These are phyloP conservation scores for Anolis apletophallus DNA, from an alignment of 2,797 vertebrate species.

Conservation along the genomic window DNA sequence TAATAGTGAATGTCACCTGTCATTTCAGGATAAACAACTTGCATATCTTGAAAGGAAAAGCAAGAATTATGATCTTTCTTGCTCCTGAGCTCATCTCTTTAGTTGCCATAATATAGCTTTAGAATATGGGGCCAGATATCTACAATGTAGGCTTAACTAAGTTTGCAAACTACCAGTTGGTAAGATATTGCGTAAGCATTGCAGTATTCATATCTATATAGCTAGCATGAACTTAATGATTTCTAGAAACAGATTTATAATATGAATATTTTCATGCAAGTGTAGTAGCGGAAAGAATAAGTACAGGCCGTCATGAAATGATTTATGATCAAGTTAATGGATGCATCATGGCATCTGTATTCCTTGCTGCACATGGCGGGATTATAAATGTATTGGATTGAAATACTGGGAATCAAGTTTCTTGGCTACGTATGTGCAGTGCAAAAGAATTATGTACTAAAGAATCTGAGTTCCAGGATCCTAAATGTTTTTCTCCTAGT, in stretches of 20 bases:
- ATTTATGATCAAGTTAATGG: constrained; percentile 72
- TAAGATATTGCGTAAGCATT: background rate
- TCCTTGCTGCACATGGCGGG: constrained; percentile 46
- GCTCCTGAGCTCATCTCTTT: background rate
- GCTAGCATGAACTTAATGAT: constrained; percentile 42
- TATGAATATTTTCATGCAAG: constrained; percentile 60
- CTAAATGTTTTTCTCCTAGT: constrained; percentile 45
- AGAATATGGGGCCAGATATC: background rate
- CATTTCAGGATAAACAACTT: background rate
- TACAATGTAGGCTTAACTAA: background rate
- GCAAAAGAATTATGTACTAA: constrained; percentile 51
- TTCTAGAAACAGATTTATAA: constrained; percentile 54
- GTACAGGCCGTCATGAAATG: constrained; percentile 46
- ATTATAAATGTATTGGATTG: constrained; percentile 63
- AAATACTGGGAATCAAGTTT: constrained; percentile 61
- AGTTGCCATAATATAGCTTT: background rate
- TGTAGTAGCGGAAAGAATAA: constrained; percentile 59
- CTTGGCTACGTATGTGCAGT: constrained; percentile 61
- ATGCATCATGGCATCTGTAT: constrained; percentile 65
- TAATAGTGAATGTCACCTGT: background rate
- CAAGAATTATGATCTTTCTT: background rate
- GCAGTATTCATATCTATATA: constrained; percentile 53
- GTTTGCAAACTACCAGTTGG: background rate
- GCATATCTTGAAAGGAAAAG: background rate
- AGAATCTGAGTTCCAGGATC: constrained; percentile 46